A percentile compares a stretch with the other conserved stretches of the same genome.
Conservation (phyloP, 2,797 vertebrate genomes). For the Helarctos malayanus region DNA sequence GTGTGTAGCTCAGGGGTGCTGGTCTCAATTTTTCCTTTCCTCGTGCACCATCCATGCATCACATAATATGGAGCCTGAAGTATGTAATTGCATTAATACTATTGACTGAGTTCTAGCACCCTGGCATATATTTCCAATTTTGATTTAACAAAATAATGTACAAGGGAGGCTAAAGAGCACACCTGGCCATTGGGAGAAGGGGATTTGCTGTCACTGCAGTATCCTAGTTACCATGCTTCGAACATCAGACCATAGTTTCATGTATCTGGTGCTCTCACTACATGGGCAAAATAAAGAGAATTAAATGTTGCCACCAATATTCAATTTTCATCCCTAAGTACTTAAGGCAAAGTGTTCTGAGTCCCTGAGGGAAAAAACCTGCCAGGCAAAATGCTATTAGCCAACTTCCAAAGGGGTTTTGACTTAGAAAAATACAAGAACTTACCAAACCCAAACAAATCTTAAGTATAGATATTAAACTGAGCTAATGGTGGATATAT, state of each 20-base stretch:
- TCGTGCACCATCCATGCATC: neutral
- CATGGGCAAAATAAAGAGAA: neutral
- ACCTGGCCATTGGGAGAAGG: neutral
- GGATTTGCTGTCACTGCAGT: neutral
- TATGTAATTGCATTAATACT: neutral
- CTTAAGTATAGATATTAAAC: neutral
- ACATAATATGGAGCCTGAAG: too few species aligned
- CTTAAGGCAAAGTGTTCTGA: neutral
- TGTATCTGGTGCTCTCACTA: neutral
- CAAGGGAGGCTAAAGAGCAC: neutral
- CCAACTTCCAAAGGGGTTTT: neutral
- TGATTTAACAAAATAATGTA: neutral
- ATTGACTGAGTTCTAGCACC: neutral
- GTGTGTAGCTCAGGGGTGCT: neutral
- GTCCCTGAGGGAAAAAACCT: neutral
- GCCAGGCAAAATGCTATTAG: neutral
- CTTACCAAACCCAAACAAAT: neutral
- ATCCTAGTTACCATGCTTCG: neutral
- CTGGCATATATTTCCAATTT: neutral
- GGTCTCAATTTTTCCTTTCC: neutral
- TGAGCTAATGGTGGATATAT: neutral
- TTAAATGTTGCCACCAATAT: neutral
- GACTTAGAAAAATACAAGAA: neutral
- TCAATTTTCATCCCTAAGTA: neutral
- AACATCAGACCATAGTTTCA: neutral